Conservation (phyloP, 2,888 invertebrate genomes). For the Argyresthia albistria region DNA sequence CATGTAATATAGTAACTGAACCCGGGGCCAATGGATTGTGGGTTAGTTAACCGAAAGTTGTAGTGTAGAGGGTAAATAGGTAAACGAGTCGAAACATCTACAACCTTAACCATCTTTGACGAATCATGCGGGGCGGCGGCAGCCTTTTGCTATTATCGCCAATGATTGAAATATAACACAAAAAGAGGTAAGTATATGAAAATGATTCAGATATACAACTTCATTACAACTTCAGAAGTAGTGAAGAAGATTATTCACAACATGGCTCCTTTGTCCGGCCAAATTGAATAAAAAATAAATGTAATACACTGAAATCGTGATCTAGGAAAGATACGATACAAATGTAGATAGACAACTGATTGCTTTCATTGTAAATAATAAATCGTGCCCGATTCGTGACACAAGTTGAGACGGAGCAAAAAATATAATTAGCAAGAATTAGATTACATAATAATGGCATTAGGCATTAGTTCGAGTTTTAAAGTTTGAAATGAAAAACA, state of each 20-base stretch:
- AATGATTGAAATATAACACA: conserved; percentile 45
- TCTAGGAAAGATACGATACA: conserved; percentile 28
- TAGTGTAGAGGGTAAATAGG: too few relatives aligned
- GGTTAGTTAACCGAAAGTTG: too few relatives aligned
- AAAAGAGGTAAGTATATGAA: conserved; percentile 29
- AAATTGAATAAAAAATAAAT: conserved; percentile 21
- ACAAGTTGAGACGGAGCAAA: too few relatives aligned
- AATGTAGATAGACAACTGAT: not conserved
- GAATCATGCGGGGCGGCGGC: too few relatives aligned
- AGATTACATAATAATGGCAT: too few relatives aligned
- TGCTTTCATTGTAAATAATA: conserved; percentile 21
- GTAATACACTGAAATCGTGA: conserved; percentile 28
- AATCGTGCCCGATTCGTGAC: conserved; percentile 9
- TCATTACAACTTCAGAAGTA: conserved; percentile 30
- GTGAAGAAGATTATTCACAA: conserved; percentile 9
- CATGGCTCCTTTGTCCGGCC: conserved; percentile 1
- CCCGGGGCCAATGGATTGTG: too few relatives aligned
- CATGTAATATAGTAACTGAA: too few relatives aligned
- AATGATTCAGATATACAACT: conserved; percentile 33
- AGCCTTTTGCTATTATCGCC: conserved; percentile 27
- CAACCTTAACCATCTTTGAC: too few relatives aligned
- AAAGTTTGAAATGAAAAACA: too few relatives aligned
- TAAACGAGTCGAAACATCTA: too few relatives aligned
- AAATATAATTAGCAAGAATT: too few relatives aligned
- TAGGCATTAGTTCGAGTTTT: too few relatives aligned